phyloP scores from a whole-genome alignment of 1,140 invertebrate species.

The Drosophila pseudoobscura region DNA sequence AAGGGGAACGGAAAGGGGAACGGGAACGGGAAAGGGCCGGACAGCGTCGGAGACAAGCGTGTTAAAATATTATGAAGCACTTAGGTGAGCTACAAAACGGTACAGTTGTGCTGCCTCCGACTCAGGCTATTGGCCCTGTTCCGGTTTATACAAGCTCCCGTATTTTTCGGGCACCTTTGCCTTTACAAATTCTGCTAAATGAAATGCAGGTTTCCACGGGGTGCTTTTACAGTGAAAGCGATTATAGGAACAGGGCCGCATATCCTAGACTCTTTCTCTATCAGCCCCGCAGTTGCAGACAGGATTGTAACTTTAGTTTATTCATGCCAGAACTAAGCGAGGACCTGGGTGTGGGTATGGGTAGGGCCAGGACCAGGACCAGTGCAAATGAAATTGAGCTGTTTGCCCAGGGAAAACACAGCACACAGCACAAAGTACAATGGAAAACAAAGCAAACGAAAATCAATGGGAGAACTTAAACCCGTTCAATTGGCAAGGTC shows the following conservation, averaged over 20 bases:
- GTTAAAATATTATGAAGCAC: constrained; percentile 81
- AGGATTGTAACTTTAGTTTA: constrained; percentile 51
- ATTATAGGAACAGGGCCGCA: no score
- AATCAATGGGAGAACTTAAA: constrained; percentile 70
- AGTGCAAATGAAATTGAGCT: constrained; percentile 67
- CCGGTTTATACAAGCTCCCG: no score
- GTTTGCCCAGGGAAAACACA: constrained; percentile 58
- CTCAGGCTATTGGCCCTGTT: background rate
- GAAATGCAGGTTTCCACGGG: no score
- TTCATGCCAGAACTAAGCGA: constrained; percentile 51
- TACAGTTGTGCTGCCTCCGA: constrained; percentile 46
- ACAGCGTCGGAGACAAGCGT: constrained; percentile 47
- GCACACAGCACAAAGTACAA: constrained; percentile 46
- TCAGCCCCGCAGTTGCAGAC: no score
- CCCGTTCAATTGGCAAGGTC: constrained; percentile 64
- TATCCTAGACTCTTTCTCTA: background rate
- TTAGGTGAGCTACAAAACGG: constrained; percentile 65
- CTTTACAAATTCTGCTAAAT: background rate
- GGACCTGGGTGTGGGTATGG: background rate
- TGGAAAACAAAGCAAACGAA: constrained; percentile 67
- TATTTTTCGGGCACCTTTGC: no score
- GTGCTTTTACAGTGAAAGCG: no score
- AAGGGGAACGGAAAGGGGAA: no score
- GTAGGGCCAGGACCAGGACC: no score
- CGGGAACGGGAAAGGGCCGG: background rate